Evolutionary conservation across 1,140 invertebrate genomes (phyloP).

Genomic region (Drosophila ambigua): DNA sequence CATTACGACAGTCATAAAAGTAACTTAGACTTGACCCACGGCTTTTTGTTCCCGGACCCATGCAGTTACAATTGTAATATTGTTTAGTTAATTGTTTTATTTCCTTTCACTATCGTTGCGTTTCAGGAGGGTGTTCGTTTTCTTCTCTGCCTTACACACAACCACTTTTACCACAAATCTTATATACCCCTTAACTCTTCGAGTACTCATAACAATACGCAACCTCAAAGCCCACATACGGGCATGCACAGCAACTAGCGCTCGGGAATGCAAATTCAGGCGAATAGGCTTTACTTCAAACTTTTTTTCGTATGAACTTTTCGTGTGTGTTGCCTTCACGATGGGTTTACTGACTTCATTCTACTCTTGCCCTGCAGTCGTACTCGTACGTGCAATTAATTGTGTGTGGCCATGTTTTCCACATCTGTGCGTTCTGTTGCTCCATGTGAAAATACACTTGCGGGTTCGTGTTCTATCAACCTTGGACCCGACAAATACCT

Average conservation of each 20-base stretch:
- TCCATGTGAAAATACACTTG: constrained; percentile 51
- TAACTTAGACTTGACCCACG: no score
- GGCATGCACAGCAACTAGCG: constrained; percentile 22
- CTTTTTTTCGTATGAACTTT: constrained; percentile 7
- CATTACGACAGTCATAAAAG: no score
- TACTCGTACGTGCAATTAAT: constrained; percentile 20
- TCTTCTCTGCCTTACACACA: no score
- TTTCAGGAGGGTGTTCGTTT: constrained; percentile 3
- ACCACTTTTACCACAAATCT: no score
- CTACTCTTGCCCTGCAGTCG: constrained; percentile 27
- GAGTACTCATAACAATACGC: neutral
- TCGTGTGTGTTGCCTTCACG: constrained; percentile 38
- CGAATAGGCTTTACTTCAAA: neutral
- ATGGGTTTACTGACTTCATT: no score
- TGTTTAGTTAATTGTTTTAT: no score
- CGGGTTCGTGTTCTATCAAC: constrained; percentile 47
- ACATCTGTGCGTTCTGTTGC: constrained; percentile 3
- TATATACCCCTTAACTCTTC: no score
- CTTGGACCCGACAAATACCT: constrained; percentile 7
- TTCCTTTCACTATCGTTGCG: neutral
- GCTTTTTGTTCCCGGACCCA: no score
- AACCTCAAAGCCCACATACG: constrained; percentile 34
- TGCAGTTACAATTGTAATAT: no score
- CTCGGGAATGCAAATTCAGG: constrained; percentile 42
- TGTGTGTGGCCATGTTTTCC: constrained; percentile 5